phyloP scores from a whole-genome alignment of 35 echinoderm and acorn worm genomes.

The Chiridota heheva region DNA sequence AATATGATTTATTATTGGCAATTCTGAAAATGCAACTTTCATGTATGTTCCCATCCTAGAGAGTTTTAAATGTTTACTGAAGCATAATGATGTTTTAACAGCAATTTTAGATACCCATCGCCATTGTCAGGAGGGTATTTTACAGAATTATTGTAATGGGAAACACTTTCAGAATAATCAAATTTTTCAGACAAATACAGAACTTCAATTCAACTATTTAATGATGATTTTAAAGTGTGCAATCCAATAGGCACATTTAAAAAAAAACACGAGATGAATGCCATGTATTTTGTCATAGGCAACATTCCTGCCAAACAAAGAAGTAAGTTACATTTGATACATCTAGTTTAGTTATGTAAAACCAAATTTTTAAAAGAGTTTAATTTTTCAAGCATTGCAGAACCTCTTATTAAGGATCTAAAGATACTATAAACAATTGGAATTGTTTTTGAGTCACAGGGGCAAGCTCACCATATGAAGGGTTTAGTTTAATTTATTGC shows the following conservation, averaged over 20 bases:
- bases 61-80: neutral
- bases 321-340: conserved; percentile 40
- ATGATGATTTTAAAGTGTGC: conserved; percentile 60
- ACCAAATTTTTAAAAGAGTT: conserved; percentile 38
- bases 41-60: conserved; percentile 33
- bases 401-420: conserved; percentile 48
- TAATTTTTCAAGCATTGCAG: conserved; percentile 30
- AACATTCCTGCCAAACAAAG: conserved; percentile 43
- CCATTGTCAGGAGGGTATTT: neutral
- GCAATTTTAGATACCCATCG: conserved; percentile 17
- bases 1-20: conserved; percentile 5
- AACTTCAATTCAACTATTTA: conserved; percentile 33
- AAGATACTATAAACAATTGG: conserved; percentile 46
- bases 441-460: conserved; percentile 19
- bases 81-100: conserved; percentile 24
- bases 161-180: neutral
- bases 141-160: conserved; percentile 25
- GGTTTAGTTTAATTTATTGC: conserved; percentile 58
- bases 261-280: conserved; percentile 49
- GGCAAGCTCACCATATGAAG: conserved; percentile 37
- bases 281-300: conserved; percentile 54
- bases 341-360: conserved; percentile 56
- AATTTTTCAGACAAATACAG: neutral
- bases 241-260: conserved; percentile 37
- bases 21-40: neutral